Evolutionary conservation across 2,113 vertebrate genomes (phyloP).

Genomic region (Columba livia): DNA sequence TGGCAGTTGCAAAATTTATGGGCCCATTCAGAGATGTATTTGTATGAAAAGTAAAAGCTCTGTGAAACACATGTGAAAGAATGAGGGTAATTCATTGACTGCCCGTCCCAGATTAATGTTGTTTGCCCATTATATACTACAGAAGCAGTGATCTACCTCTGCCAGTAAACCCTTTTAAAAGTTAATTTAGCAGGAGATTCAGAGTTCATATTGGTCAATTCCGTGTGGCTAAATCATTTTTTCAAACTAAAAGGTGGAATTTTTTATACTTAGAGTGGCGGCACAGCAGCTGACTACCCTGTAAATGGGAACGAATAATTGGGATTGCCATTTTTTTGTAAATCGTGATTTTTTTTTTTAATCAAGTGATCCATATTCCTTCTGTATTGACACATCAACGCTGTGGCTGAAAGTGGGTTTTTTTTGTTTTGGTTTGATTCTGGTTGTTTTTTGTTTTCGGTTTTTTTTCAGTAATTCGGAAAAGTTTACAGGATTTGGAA

Average conservation of each 20-base stretch:
- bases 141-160: constrained; percentile 83
- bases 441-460: background rate
- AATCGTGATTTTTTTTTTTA: constrained; percentile 20
- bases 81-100: constrained; percentile 33
- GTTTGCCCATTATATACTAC: constrained; percentile 57
- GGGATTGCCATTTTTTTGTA: constrained; percentile 65
- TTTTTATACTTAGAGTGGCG: constrained; percentile 66
- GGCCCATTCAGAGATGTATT: constrained; percentile 67
- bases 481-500: constrained; percentile 67
- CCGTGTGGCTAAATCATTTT: constrained; percentile 49
- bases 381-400: constrained; percentile 66
- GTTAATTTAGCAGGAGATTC: constrained; percentile 60
- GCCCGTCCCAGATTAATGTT: constrained; percentile 57
- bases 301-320: constrained; percentile 54
- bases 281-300: constrained; percentile 67
- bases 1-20: constrained; percentile 80
- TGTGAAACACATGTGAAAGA: constrained; percentile 29
- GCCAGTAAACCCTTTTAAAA: constrained; percentile 73
- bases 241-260: constrained; percentile 61
- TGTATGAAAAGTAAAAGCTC: constrained; percentile 23
- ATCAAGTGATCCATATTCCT: constrained; percentile 65
- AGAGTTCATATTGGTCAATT: constrained; percentile 48
- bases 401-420: constrained; percentile 60
- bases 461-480: constrained; percentile 56
- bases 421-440: background rate